A percentile compares a stretch with the other conserved stretches of the same genome.
Evolutionary conservation across 2,113 vertebrate species (phyloP).

Genomic region (Thalassoma bifasciatum): DNA sequence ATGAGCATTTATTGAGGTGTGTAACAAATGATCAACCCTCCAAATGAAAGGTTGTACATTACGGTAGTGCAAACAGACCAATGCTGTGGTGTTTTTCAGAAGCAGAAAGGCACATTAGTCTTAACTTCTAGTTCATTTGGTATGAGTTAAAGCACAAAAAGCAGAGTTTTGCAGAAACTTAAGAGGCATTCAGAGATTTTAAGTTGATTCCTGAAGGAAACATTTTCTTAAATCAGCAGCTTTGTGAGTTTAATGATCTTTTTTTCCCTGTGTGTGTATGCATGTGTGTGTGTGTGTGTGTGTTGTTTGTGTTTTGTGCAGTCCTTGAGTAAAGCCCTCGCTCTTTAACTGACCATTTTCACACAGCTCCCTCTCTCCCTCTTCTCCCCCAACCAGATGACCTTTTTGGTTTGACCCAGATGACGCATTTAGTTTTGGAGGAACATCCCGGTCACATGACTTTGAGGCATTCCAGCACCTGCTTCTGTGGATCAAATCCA

Average conservation of each 20-base stretch:
- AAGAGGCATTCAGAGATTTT: slow-evolving; percentile 52
- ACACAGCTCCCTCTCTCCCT: slow-evolving; percentile 47
- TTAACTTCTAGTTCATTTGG: slow-evolving; percentile 48
- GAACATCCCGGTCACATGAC: slow-evolving; percentile 81
- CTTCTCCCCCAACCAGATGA: slow-evolving; percentile 66
- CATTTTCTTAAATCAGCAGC: slow-evolving; percentile 69
- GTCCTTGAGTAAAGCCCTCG: slow-evolving; percentile 64
- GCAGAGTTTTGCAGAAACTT: slow-evolving; percentile 41
- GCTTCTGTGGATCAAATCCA: slow-evolving; percentile 79
- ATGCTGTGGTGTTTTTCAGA: slow-evolving; percentile 56
- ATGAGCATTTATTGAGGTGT: slow-evolving; percentile 56
- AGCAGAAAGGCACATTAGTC: slow-evolving; percentile 79
- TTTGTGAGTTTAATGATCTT: slow-evolving; percentile 45
- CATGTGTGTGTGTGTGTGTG: slow-evolving; percentile 15
- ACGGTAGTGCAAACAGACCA: slow-evolving; percentile 76
- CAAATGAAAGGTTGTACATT: slow-evolving; percentile 39
- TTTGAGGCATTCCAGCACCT: slow-evolving; percentile 79
- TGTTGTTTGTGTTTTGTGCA: slow-evolving; percentile 16
- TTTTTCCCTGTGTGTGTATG: slow-evolving; percentile 14
- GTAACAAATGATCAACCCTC: slow-evolving; percentile 41
- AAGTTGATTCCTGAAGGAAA: slow-evolving; percentile 73
- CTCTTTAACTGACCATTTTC: slow-evolving; percentile 64
- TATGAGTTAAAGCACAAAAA: slow-evolving; percentile 52
- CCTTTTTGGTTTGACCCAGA: slow-evolving; percentile 82
- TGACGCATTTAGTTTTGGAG: slow-evolving; percentile 82